Percentiles rank a stretch among this genome's conserved stretches.
Conservation (phyloP, 2,113 vertebrate genomes). For the Brienomyrus brachyistius region DNA sequence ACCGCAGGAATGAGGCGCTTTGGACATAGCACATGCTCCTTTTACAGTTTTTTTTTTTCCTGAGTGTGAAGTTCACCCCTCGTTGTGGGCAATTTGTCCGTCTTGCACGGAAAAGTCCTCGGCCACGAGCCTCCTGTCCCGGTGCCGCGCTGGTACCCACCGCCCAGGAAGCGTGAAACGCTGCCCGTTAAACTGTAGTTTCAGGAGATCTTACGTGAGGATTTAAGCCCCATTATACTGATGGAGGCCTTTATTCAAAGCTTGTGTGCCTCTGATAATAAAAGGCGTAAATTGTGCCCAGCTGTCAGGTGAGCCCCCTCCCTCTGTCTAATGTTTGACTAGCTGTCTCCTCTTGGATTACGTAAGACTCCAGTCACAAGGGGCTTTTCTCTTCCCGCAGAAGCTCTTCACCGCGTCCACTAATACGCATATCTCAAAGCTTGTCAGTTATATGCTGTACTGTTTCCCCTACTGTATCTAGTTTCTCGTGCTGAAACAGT, state of each 20-base stretch:
- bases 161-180: background rate
- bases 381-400: background rate
- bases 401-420: background rate
- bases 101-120: background rate
- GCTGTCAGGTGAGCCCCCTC: conserved; percentile 47
- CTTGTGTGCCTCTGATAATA: background rate
- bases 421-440: background rate
- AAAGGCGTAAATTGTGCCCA: conserved; percentile 17
- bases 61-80: conserved; percentile 13
- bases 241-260: background rate
- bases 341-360: background rate
- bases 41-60: background rate
- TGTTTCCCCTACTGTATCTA: background rate
- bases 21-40: background rate
- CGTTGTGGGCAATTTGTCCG: background rate
- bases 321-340: conserved; percentile 34
- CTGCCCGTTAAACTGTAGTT: background rate
- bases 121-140: background rate
- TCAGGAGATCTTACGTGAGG: background rate
- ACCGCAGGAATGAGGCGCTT: background rate
- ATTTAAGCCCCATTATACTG: background rate
- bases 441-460: background rate
- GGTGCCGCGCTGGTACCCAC: background rate
- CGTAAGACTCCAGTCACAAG: background rate
- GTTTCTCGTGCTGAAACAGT: background rate